Base-by-base conservation (phyloP, 2,797 vertebrate species). In the Onychomys leucogaster region DNA sequence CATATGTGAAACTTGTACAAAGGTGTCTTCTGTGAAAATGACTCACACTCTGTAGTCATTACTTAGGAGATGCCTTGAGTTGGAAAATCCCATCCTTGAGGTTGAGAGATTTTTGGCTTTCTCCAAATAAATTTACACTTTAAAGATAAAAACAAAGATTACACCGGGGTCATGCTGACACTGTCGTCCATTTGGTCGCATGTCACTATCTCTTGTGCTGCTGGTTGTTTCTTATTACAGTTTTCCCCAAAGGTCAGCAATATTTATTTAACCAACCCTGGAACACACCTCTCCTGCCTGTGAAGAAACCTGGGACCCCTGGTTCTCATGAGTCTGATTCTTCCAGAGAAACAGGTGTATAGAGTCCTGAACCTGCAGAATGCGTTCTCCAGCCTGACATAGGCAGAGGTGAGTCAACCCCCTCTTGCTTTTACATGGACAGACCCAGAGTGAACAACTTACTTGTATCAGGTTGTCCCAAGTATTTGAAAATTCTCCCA, bases 41-140 rank as follows among this genome's bases (percentile, higher is more conserved):
- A 98, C 98, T 98, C 98, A 97, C 98, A 98, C 98, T 98, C 98
- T 98, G 98, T 98, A 97, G 97, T 98, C 98, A 95, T 61, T 95
- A 97, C 97, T 98, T 98, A 97, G 98, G 98, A 98, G 98, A 98
- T 98, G 98, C 98, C 97, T 98, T 98, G 98, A 98, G 97, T 98
- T 98, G 98, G 98, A 98, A 98, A 98, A 98, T 97, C 97, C 96
- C 97, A 92, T 96, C 96, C 96, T 96, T 95, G 96, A 92, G 94
- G 96, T 96, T n/a, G n/a, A 96, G 97, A 96, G 94, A 90, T 95
- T 93, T 97, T 97, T 97, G 96, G 98, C 32, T 97, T 98, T 97
- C 98, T 98, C 98, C 98, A 98, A 98, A 98, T 98, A 98, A 98
- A 98, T 98, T 97, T 97, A 97, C 98, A 98, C 98, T 98, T 98